Conservation (phyloP, 2,113 vertebrate genomes). For the Indicator maculatus region DNA sequence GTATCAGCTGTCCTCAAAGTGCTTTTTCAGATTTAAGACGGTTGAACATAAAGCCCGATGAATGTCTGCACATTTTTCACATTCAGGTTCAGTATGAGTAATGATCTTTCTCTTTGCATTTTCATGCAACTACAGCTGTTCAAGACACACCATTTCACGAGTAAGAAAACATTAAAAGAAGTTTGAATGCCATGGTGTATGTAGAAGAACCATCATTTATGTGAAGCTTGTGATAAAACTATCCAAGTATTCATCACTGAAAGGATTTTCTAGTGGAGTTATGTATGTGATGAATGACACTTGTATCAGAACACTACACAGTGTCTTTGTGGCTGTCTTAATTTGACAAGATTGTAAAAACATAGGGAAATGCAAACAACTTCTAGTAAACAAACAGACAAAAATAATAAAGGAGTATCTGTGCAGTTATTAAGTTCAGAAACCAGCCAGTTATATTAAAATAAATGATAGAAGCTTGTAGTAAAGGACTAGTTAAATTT, state of each 20-base stretch:
- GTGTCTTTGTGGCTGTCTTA: neutral
- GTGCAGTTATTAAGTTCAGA: neutral
- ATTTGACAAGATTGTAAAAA: neutral
- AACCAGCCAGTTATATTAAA: neutral
- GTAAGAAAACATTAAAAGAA: neutral
- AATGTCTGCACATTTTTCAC: neutral
- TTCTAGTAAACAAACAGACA: neutral
- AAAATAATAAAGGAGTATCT: neutral
- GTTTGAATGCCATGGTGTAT: neutral
- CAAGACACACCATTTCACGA: neutral
- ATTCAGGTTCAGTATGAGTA: neutral
- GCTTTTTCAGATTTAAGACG: neutral
- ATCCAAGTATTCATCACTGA: neutral
- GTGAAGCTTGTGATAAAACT: neutral
- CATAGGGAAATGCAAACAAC: neutral
- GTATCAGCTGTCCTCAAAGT: neutral
- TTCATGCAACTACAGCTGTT: neutral
- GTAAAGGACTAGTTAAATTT: neutral
- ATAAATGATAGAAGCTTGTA: neutral
- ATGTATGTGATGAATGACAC: neutral
- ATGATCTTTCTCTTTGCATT: neutral
- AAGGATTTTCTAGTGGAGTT: neutral
- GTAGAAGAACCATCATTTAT: neutral
- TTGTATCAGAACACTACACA: neutral
- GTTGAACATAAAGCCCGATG: neutral